phyloP scores from a whole-genome alignment of 2,797 vertebrate genomes.

The Micrastur ruficollis region DNA sequence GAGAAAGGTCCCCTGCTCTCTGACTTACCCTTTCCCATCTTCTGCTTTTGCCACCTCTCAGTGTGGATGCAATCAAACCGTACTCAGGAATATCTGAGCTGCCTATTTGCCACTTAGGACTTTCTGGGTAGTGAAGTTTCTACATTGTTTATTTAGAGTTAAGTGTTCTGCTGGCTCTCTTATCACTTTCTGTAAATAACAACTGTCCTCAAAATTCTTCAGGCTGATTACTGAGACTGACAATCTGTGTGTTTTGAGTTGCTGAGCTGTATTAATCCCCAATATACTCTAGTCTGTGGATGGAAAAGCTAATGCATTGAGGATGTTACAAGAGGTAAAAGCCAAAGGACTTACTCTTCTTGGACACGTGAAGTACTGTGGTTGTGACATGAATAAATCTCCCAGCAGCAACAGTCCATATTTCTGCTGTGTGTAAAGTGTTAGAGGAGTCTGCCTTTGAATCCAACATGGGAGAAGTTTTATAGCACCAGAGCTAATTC shows the following conservation, averaged over 20 bases:
- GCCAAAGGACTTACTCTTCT: background rate
- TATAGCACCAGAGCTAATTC: background rate
- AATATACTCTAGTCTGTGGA: background rate
- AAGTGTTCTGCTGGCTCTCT: slow-evolving; percentile 41
- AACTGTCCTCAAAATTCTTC: slow-evolving; percentile 43
- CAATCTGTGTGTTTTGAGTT: slow-evolving; percentile 39
- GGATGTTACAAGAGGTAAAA: slow-evolving; percentile 4
- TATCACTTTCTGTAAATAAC: slow-evolving; percentile 51
- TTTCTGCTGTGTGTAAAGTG: background rate
- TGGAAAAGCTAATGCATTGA: background rate
- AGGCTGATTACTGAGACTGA: slow-evolving; percentile 39
- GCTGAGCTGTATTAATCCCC: slow-evolving; percentile 24
- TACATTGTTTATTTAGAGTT: slow-evolving; percentile 37
- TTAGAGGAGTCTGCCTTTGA: background rate
- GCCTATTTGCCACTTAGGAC: slow-evolving; percentile 24
- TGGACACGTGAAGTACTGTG: background rate
- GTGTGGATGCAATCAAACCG: background rate
- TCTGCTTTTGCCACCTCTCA: background rate
- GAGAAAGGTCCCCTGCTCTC: slow-evolving; percentile 1
- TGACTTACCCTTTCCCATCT: background rate
- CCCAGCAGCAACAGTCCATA: background rate
- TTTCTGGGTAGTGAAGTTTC: slow-evolving; percentile 54
- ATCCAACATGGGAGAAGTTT: background rate
- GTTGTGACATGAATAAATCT: background rate
- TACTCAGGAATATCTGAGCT: background rate